These are phyloP conservation scores for Panthera uncia DNA, from an alignment of 2,113 vertebrate genomes.

Conservation along the genomic window DNA sequence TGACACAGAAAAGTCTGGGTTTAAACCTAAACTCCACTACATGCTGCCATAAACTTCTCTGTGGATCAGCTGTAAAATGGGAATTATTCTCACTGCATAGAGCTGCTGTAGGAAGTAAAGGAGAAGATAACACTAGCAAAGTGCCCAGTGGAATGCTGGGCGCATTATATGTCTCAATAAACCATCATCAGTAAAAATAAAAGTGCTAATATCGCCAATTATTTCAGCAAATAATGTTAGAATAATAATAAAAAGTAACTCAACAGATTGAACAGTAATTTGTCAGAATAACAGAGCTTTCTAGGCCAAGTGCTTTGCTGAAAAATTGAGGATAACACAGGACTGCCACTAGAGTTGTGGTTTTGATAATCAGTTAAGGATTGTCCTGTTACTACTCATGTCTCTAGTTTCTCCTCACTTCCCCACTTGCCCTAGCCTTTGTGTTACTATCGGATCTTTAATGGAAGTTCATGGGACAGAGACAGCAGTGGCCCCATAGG, in stretches of 20 bases:
- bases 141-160: neutral
- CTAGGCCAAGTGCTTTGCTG: neutral
- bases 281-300: neutral
- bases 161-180: neutral
- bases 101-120: neutral
- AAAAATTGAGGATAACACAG: neutral
- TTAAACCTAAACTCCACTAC: neutral
- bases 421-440: neutral
- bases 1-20: neutral
- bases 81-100: neutral
- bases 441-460: neutral
- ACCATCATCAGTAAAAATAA: neutral
- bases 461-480: accelerated
- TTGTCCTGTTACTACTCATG: neutral
- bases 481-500: neutral
- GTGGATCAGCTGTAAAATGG: neutral
- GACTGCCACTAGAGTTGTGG: neutral
- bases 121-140: neutral
- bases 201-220: neutral
- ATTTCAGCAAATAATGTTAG: neutral
- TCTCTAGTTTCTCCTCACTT: neutral
- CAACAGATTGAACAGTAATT: neutral
- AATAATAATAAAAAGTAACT: conserved; percentile 11
- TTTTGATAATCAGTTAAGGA: neutral
- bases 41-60: neutral